A percentile compares a stretch with the other conserved stretches of the same genome.
Evolutionary conservation across 1,140 invertebrate genomes (phyloP).

Genomic region (Caenorhabditis brenneri): DNA sequence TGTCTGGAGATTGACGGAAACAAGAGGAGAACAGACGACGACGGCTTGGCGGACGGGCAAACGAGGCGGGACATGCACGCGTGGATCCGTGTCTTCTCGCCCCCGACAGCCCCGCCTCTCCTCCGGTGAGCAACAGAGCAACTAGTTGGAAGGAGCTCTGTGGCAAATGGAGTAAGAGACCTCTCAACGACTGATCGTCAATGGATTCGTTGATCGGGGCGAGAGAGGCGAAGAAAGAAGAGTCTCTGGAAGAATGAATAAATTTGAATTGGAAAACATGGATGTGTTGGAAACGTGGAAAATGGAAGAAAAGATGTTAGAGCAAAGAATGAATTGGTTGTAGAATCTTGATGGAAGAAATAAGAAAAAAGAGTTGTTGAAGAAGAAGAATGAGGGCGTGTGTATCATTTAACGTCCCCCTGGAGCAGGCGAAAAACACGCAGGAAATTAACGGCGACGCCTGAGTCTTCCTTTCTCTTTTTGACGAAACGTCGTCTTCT

Average conservation of each 20-base stretch:
- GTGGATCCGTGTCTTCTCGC: slow-evolving; percentile 25
- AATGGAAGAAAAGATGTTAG: background rate
- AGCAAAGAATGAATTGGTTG: background rate
- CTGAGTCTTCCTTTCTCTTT: background rate
- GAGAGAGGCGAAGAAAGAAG: background rate
- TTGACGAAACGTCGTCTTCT: background rate
- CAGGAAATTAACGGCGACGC: slow-evolving; percentile 39
- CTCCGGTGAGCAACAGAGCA: slow-evolving; percentile 17
- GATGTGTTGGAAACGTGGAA: background rate
- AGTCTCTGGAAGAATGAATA: background rate
- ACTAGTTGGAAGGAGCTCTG: slow-evolving; percentile 25
- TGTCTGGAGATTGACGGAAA: slow-evolving; percentile 11
- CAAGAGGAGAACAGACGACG: slow-evolving; percentile 31
- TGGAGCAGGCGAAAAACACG: background rate
- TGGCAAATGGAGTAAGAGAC: slow-evolving; percentile 25
- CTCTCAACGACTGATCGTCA: slow-evolving; percentile 3
- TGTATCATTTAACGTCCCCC: slow-evolving; percentile 9
- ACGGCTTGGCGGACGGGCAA: slow-evolving; percentile 36
- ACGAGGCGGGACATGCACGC: slow-evolving; percentile 40
- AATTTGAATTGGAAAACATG: too few species aligned
- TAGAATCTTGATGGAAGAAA: slow-evolving; percentile 5
- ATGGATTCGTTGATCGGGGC: background rate
- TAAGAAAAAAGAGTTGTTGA: slow-evolving; percentile 30
- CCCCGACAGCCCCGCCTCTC: slow-evolving; percentile 37
- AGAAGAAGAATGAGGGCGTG: background rate